Percentiles rank a stretch among this genome's conserved stretches.
Conservation (phyloP, 2,113 vertebrate species). For the Menidia beryllina region DNA sequence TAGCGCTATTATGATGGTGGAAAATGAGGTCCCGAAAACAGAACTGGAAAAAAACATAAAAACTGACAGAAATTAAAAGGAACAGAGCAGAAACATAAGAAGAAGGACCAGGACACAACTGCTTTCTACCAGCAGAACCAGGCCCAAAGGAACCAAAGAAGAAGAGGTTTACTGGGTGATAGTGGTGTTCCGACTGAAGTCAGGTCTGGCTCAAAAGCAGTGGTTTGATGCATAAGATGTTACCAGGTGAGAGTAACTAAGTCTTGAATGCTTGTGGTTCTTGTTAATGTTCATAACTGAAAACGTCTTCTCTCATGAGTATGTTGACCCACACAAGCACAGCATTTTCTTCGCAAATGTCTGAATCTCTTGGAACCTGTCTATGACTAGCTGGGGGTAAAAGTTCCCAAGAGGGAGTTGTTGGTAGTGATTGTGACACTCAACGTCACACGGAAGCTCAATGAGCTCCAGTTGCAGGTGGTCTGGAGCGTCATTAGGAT, state of each 20-base stretch:
- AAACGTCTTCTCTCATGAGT: conserved; percentile 18
- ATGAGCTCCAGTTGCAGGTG: conserved; percentile 13
- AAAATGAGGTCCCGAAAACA: no score
- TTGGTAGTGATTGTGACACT: neutral
- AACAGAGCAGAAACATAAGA: no score
- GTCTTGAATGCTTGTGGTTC: neutral
- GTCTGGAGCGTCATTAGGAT: conserved; percentile 8
- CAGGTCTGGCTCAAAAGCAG: conserved; percentile 12
- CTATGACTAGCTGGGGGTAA: neutral
- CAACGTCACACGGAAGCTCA: neutral
- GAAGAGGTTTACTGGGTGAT: no score
- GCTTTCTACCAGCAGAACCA: no score
- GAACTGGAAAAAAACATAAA: no score
- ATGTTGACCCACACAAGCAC: conserved; percentile 25
- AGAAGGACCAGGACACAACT: no score
- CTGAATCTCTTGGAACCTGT: conserved; percentile 7
- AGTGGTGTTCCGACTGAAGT: neutral
- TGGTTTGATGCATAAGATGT: conserved; percentile 4
- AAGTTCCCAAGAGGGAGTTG: conserved; percentile 13
- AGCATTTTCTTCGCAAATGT: conserved; percentile 26
- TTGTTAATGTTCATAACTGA: conserved; percentile 14
- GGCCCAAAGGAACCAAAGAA: no score
- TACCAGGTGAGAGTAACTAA: conserved; percentile 5
- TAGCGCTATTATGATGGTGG: no score
- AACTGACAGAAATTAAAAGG: no score